Base-by-base conservation (phyloP, 2,113 vertebrate genomes). In the Calidris pygmaea region DNA sequence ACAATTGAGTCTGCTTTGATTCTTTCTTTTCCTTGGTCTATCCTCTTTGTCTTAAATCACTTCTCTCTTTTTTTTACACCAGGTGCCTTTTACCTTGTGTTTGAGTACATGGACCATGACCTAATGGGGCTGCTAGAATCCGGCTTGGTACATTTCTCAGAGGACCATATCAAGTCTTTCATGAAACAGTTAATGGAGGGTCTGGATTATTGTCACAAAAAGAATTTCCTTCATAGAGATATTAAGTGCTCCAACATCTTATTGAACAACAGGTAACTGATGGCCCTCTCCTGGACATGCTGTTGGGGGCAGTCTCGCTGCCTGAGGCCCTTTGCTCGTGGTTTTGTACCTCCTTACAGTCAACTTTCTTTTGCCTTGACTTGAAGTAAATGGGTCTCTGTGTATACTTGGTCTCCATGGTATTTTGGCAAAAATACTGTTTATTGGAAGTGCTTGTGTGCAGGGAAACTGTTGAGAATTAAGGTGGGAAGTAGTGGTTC, bases 41-140 rank as follows among this genome's bases (percentile, higher is more conserved):
- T 55, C 29, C 23, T 20, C 16, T 52, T 35, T 34, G 10, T 48
- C 72, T 78, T 45, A 27, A 76, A 22, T 83, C 10, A 9, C 58
- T 81, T 52, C 50, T 94, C 2, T 87, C 39, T 21, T 73, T 48
- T 35, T 50, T 3, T 52, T 73, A 2, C 63, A 98, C 70, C 85
- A 97, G 99, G 99, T 97, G 99, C 99, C 80, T 99, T 99, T 98
- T 99, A 99, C 96, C 98, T 99, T 98, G 99, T 99, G 92, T 99
- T 99, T 98, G 99, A 99, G 97, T 99, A 99, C 98, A 99, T 99
- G 99, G 99, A 99, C 97, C 99, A 99, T 65, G 99, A 99, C 96
- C 98, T 99, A 97, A 99, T 99, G 99, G 99, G 99, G 96, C 98
- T 99, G 95, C 98, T 99, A 97, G 99, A 99, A 98, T 99, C 99